phyloP scores from a whole-genome alignment of 2,797 vertebrate genomes.

The Cyprinodon diabolis region DNA sequence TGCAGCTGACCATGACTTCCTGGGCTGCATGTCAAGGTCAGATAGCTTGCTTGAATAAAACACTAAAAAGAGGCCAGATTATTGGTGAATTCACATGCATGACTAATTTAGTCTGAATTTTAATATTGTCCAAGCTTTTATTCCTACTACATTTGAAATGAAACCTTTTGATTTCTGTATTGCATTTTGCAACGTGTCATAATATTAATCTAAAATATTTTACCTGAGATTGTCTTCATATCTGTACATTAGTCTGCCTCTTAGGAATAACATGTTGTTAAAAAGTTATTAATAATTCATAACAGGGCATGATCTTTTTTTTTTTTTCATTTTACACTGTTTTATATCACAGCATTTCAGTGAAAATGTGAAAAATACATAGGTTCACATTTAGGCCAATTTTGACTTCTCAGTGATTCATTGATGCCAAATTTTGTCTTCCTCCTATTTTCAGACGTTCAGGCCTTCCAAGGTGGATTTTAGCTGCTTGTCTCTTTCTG shows the following conservation, averaged over 20 bases:
- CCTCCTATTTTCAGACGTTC: constrained; percentile 84
- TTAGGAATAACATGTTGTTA: neutral
- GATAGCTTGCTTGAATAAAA: no score
- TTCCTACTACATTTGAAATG: neutral
- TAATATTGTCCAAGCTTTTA: neutral
- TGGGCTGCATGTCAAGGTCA: constrained; percentile 96
- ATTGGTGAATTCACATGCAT: neutral
- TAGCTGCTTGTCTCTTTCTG: constrained; percentile 93
- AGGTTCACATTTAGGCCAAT: neutral
- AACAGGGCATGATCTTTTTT: neutral
- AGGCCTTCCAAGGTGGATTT: constrained; percentile 94
- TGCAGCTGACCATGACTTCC: constrained; percentile 90
- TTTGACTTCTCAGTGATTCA: neutral
- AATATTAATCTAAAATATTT: neutral
- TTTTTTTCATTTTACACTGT: no score
- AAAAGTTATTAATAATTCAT: neutral
- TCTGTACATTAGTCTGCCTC: neutral
- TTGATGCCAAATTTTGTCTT: neutral
- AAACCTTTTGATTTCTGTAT: no score
- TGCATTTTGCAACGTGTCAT: no score
- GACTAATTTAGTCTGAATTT: neutral
- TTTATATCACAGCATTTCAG: neutral
- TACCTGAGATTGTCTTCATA: neutral
- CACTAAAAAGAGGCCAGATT: neutral
- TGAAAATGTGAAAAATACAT: neutral